Evolutionary conservation across 2,797 vertebrate species (phyloP).

Genomic region (Hozukius guyotensis): DNA sequence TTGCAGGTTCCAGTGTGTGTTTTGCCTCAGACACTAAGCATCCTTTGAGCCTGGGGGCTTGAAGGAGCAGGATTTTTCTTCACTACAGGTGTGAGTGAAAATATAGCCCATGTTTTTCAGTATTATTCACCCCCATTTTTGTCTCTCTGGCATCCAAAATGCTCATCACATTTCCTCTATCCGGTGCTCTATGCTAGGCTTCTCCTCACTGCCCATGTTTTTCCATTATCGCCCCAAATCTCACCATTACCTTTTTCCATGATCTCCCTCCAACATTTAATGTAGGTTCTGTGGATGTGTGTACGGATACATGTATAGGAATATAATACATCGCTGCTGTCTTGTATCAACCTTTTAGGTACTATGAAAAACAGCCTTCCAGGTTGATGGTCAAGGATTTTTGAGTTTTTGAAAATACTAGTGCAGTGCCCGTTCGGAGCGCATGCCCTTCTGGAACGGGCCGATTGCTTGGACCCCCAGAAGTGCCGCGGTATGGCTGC

Average conservation of each 20-base stretch:
- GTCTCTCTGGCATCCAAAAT: not conserved
- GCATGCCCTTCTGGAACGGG: too few species aligned
- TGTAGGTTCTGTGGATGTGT: not conserved
- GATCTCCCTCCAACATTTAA: slow-evolving; percentile 81
- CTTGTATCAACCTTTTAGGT: not conserved
- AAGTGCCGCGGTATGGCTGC: too few species aligned
- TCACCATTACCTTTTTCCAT: slow-evolving; percentile 88
- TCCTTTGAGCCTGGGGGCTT: slow-evolving; percentile 10
- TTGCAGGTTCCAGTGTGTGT: slow-evolving; percentile 3
- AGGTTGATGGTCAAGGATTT: not conserved
- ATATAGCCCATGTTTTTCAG: not conserved
- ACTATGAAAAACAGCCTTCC: slow-evolving; percentile 2
- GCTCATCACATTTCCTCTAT: slow-evolving; percentile 1
- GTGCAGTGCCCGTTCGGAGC: too few species aligned
- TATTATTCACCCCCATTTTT: slow-evolving; percentile 10
- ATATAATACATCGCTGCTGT: slow-evolving; percentile 1
- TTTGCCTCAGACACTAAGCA: not conserved
- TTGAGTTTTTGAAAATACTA: not conserved
- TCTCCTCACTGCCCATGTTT: not conserved
- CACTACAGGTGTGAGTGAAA: not conserved
- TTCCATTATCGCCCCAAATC: slow-evolving; percentile 33
- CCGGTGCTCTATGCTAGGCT: not conserved
- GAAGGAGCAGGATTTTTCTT: slow-evolving; percentile 8
- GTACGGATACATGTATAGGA: not conserved
- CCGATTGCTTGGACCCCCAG: too few species aligned